Percentiles rank a stretch among this genome's conserved stretches.
phyloP scores from a whole-genome alignment of 2,888 invertebrate species.

The Cerastis leucographa region DNA sequence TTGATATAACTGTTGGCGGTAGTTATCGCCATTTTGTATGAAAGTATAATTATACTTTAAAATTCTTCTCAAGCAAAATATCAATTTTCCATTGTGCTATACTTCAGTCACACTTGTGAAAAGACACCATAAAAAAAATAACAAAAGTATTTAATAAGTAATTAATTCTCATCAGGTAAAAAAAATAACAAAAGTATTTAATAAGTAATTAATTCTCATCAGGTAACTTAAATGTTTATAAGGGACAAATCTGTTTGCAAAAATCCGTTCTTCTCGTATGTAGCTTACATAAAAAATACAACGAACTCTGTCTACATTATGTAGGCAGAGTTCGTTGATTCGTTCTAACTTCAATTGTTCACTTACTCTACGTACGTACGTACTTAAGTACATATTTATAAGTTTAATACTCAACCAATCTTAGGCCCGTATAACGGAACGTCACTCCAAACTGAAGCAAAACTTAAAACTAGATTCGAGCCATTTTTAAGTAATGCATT shows the following conservation, averaged over 20 bases:
- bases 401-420: too few species aligned
- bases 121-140: background rate
- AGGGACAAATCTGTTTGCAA: background rate
- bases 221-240: background rate
- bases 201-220: background rate
- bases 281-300: too few species aligned
- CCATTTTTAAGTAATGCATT: too few species aligned
- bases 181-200: too few species aligned
- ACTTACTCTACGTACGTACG: too few species aligned
- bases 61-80: too few species aligned
- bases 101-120: background rate
- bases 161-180: background rate
- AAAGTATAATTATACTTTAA: too few species aligned
- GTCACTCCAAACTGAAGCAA: too few species aligned
- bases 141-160: too few species aligned
- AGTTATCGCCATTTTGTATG: conserved; percentile 50
- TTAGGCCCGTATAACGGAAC: too few species aligned
- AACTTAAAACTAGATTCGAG: background rate
- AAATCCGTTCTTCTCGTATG: background rate
- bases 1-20: conserved; percentile 58
- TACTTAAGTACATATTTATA: background rate
- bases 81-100: too few species aligned
- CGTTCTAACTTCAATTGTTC: background rate
- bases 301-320: background rate
- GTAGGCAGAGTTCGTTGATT: background rate